These are phyloP conservation scores for Medauroidea extradentata DNA, from an alignment of 1,140 invertebrate species.

Conservation along the genomic window DNA sequence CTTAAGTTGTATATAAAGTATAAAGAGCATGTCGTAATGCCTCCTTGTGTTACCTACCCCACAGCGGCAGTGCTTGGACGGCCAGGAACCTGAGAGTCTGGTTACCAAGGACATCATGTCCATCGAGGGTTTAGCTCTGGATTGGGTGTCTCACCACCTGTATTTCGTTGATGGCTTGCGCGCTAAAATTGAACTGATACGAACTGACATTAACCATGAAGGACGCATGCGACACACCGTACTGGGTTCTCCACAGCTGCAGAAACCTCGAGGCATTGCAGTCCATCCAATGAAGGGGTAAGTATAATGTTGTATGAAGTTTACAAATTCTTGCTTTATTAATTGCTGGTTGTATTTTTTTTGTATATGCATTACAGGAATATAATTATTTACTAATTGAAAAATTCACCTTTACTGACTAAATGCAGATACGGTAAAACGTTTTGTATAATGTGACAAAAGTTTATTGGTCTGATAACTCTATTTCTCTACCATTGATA, in stretches of 20 bases:
- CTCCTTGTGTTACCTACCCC: background rate
- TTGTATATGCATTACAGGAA: no score
- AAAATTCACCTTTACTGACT: no score
- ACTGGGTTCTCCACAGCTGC: conserved; percentile 61
- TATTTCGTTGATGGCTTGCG: conserved; percentile 85
- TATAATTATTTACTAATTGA: no score
- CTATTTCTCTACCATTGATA: no score
- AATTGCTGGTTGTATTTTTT: no score
- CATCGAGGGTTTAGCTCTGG: conserved; percentile 88
- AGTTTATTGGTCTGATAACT: no score
- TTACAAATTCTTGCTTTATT: no score
- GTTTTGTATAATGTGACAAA: no score
- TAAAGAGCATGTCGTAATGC: no score
- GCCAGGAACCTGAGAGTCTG: conserved; percentile 58
- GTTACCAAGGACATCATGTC: conserved; percentile 70
- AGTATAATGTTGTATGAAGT: no score
- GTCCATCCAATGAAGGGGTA: conserved; percentile 76
- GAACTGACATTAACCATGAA: conserved; percentile 58
- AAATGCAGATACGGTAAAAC: no score
- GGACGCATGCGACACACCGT: conserved; percentile 76
- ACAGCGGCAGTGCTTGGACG: conserved; percentile 68
- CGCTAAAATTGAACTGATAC: conserved; percentile 74
- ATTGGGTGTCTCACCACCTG: conserved; percentile 89
- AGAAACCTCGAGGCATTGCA: conserved; percentile 82
- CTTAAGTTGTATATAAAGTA: no score